phyloP scores from a whole-genome alignment of 2,113 vertebrate genomes.

The Pelmatolapia mariae region DNA sequence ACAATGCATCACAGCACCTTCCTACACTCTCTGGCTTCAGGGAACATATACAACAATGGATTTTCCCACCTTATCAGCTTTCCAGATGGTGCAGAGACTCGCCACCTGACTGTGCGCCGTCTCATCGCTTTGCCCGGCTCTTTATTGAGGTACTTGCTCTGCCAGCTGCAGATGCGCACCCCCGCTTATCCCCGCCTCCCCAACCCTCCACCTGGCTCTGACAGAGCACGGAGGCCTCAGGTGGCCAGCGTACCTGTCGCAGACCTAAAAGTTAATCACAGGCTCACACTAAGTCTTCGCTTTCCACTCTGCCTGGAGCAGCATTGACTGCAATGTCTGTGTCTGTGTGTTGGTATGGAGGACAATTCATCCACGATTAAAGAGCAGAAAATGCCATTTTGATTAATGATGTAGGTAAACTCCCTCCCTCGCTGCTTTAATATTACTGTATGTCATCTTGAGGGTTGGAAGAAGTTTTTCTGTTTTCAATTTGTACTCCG shows the following conservation, averaged over 20 bases:
- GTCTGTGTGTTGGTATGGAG: neutral
- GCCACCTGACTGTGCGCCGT: neutral
- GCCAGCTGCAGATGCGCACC: neutral
- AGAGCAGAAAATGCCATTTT: neutral
- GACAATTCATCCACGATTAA: neutral
- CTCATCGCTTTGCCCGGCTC: neutral
- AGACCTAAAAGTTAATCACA: neutral
- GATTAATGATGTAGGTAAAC: neutral
- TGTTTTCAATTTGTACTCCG: neutral
- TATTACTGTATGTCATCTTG: neutral
- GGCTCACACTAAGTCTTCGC: neutral
- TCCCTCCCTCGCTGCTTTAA: neutral
- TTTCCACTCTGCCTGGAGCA: neutral
- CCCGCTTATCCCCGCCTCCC: neutral
- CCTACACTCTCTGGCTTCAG: neutral
- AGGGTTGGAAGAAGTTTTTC: neutral
- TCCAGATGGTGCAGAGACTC: neutral
- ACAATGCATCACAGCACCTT: neutral
- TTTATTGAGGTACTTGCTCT: neutral
- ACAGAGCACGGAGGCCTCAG: neutral
- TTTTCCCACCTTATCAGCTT: constrained; percentile 16
- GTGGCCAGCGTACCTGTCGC: neutral
- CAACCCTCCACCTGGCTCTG: neutral
- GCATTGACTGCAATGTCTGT: neutral
- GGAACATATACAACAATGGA: neutral